Evolutionary conservation across 2,888 invertebrate genomes (phyloP), one percentile per base, ranked within the genome.

Genomic region (Pogonocherus hispidulus): DNA sequence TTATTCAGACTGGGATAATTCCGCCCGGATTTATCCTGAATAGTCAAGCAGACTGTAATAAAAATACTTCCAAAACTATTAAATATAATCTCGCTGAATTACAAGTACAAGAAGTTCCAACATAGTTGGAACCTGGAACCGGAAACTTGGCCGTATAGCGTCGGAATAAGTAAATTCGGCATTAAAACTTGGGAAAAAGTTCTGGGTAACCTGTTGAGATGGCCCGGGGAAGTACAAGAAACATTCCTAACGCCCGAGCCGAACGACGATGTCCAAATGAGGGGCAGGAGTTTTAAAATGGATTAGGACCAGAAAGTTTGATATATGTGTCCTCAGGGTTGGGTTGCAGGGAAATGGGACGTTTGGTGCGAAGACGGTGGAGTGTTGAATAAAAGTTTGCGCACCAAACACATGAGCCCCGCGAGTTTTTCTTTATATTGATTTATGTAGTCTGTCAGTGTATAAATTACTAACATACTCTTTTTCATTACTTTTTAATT

Each of bases 121-220:
- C 55, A 41, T 55, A 52, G 52, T 52, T 52, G 11, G 18, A 2
- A 1, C 52, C 32, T 18, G n/a, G 41, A 3, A 1, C 37, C 19
- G 37, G 35, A 37, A 37, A 55, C 37, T 37, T 14, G 11, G 20
- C 55, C 9, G 20, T 55, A 37, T 27, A 54, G 19, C 32, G 35
- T 9, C 4, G 20, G 37, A 55, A 55, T 55, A 37, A 55, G 55
- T 55, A 55, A 55, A 55, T 55, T 37, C 55, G 22, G 55, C 20
- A 35, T 35, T 55, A 55, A 55, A 55, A 55, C 55, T 55, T 37
- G 35, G n/a, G 19, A 55, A 55, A 55, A 55, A 55, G 37, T 55
- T 37, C 14, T 11, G 1, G 20, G 55, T 55, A 55, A 55, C 55
- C 55, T 55, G 55, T 55, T 55, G 55, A 55, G 54, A 55, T 4